Evolutionary conservation across 2,113 vertebrate genomes (phyloP), one percentile per base, ranked within the genome.

Genomic region (Abramis brama): DNA sequence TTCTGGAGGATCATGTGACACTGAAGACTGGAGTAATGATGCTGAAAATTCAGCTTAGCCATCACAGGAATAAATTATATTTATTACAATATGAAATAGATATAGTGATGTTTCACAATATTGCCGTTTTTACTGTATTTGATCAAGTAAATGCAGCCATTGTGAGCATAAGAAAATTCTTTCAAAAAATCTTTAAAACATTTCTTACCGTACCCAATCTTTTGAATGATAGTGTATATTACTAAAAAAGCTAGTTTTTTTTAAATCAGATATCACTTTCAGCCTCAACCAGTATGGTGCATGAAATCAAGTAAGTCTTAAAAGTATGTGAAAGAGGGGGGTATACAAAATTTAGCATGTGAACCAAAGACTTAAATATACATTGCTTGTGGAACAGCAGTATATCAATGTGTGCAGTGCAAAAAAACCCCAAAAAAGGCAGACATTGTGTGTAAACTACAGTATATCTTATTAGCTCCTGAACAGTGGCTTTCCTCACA

Each of bases 401-500:
- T 74, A 15, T 25, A 25, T 47, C 43, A 74, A 2, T 25, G 5
- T 75, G n/a, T 13, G 15, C 71, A 1, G 43, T 75, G 39, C 11
- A 25, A 74, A 73, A 43, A 45, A 33, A 33, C 0, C 13, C 13
- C 2, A 47, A 45, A 47, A 47, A 47, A 47, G 11, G 11, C 47
- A 17, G 17, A 55, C 52, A 55, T 6, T 55, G 17, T 19, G 6
- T 21, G 21, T 57, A 23, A 57, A 57, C 39, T 17, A 27, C 71
- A 50, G n/a, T 50, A 50, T 50, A 75, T 75, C 43, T 27, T 50
- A 23, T 4, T 50, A 25, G 11, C 39, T 75, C 6, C 43, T 47
- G 71, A 75, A 47, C 71, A 82, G 80, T 52, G 70, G 80, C 64
- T 70, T 33, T 45, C 62, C 64, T 82, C 79, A 68, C n/a, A 70